Conservation (phyloP, 2,113 vertebrate species). For the Chascanopsetta lugubris region DNA sequence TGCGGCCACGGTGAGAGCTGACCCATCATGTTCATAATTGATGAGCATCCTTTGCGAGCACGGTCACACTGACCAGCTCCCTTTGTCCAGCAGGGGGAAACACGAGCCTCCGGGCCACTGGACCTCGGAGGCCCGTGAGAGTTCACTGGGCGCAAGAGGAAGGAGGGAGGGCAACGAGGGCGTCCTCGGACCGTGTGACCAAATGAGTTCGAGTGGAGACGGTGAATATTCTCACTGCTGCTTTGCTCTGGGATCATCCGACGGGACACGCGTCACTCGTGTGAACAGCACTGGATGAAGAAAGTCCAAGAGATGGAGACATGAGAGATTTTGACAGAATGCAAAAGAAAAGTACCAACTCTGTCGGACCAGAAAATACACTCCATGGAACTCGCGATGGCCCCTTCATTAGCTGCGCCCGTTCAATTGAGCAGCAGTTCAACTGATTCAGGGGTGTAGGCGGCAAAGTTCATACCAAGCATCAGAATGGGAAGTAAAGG, state of each 20-base stretch:
- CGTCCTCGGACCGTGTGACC: constrained; percentile 4
- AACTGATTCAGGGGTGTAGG: too few relatives aligned
- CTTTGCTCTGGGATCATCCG: constrained; percentile 12
- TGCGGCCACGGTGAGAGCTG: constrained; percentile 17
- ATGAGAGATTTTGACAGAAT: too few relatives aligned
- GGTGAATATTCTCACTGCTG: neutral
- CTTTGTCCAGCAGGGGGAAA: constrained; percentile 39
- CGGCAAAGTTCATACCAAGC: too few relatives aligned
- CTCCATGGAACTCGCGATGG: too few relatives aligned
- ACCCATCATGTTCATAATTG: constrained; percentile 45
- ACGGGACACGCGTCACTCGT: neutral
- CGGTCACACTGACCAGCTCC: constrained; percentile 14
- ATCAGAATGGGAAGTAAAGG: too few relatives aligned
- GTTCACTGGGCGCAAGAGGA: constrained; percentile 1
- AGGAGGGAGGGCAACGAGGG: neutral
- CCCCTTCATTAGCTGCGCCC: too few relatives aligned
- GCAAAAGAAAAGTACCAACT: neutral
- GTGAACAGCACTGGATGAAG: constrained; percentile 14
- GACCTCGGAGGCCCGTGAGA: constrained; percentile 16
- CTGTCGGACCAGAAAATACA: neutral
- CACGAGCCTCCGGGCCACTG: constrained; percentile 15
- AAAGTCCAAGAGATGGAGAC: neutral
- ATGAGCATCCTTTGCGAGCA: constrained; percentile 38
- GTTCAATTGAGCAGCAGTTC: too few relatives aligned
- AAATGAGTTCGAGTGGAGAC: constrained; percentile 25